Percentiles rank a stretch among this genome's conserved stretches.
These are phyloP conservation scores for Elanoides forficatus DNA, from an alignment of 2,113 vertebrate genomes.

Conservation along the genomic window DNA sequence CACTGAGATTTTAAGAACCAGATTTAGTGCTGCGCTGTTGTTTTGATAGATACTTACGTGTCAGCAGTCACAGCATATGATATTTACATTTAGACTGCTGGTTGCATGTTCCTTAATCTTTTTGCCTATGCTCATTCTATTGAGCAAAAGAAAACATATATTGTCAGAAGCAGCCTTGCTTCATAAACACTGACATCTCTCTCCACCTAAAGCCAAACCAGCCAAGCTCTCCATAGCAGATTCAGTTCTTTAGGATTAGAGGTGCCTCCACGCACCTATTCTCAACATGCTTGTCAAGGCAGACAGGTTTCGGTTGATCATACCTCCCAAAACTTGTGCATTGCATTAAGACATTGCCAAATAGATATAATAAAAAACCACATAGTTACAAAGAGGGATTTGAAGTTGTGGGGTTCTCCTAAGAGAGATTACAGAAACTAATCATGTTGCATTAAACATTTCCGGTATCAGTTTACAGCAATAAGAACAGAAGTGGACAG, in stretches of 20 bases:
- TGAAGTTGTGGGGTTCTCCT: neutral
- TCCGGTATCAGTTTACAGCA: neutral
- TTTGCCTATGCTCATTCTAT: neutral
- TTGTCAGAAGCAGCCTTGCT: neutral
- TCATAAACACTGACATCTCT: neutral
- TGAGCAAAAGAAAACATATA: neutral
- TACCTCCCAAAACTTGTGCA: neutral
- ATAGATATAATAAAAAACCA: neutral
- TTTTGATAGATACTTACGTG: neutral
- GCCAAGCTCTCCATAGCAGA: neutral
- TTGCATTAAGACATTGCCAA: neutral
- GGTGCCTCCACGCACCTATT: neutral
- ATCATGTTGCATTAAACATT: neutral
- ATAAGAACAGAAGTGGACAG: neutral
- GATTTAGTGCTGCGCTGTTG: neutral
- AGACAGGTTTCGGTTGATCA: neutral
- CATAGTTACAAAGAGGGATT: neutral
- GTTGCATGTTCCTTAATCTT: neutral
- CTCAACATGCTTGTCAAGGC: neutral
- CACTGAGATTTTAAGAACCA: neutral
- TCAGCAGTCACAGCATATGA: constrained; percentile 25
- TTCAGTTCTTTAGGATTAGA: neutral
- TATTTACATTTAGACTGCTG: constrained; percentile 29
- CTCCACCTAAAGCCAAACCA: neutral
- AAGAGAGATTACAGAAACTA: neutral